phyloP scores from a whole-genome alignment of 2,888 invertebrate species.

The Sphaeridia pumilis region DNA sequence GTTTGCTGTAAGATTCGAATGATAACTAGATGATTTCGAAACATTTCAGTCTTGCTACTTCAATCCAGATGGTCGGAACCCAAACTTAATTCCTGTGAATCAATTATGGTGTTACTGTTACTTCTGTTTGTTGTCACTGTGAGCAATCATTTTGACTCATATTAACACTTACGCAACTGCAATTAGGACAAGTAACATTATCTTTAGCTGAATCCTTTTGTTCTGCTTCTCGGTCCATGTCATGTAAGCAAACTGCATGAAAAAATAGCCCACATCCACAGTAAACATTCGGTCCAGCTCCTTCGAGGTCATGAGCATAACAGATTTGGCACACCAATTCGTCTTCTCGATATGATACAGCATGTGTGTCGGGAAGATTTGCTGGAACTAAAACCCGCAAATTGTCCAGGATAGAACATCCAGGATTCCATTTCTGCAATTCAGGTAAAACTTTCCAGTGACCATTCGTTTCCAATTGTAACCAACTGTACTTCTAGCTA shows the following conservation, averaged over 20 bases:
- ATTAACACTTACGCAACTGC: too few relatives aligned
- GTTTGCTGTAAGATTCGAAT: too few relatives aligned
- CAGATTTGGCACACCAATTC: constrained; percentile 41
- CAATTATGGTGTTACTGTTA: too few relatives aligned
- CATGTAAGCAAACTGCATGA: constrained; percentile 41
- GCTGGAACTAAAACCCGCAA: constrained; percentile 37
- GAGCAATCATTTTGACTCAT: too few relatives aligned
- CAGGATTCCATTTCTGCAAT: constrained; percentile 38
- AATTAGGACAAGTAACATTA: background rate
- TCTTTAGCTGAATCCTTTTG: background rate
- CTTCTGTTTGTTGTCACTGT: too few relatives aligned
- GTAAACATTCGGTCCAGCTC: constrained; percentile 40
- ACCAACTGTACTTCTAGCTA: background rate
- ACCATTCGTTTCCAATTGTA: too few relatives aligned
- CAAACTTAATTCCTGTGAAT: too few relatives aligned
- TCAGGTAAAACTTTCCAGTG: too few relatives aligned
- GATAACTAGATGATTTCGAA: too few relatives aligned
- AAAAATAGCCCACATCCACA: constrained; percentile 41
- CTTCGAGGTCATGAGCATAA: constrained; percentile 39
- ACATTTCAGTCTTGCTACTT: too few relatives aligned
- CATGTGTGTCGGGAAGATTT: constrained; percentile 37
- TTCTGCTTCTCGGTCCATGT: constrained; percentile 24
- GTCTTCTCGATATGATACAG: constrained; percentile 2
- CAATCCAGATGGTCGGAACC: too few relatives aligned
- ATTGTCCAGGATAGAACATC: constrained; percentile 38